Evolutionary conservation across 2,113 vertebrate genomes (phyloP), one percentile per base, ranked within the genome.

Genomic region (Poeciliopsis turrubarensis): DNA sequence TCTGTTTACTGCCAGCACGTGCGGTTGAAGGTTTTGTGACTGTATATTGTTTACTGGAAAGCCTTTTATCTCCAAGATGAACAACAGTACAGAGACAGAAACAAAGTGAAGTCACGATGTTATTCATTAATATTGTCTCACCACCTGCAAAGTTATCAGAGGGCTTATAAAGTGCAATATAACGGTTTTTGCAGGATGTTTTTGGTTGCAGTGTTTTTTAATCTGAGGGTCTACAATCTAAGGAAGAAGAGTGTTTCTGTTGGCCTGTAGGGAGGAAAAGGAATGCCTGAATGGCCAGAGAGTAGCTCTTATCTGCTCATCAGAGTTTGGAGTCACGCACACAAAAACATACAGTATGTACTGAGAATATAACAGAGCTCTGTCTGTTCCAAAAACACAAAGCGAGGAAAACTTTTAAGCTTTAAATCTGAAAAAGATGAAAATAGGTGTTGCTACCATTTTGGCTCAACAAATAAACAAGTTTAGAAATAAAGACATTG

Each of bases 201-300:
- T 14, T 25, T 54, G 22, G 51, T n/a, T 7, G 51, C 25, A 57
- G 8, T 57, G 3, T 72, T 65, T 7, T 72, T 60, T 75, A 73
- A 79, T 83, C 68, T 82, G 63, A 30, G 51, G 30, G 32, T n/a
- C 13, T 11, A 8, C 32, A 41, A 15, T 57, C 30, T 63, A 54
- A 64, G 60, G 57, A 79, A 72, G 32, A 77, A n/a, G 37, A 14
- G 2, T 57, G 63, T 79, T 66, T 79, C 69, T 31, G 63, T 86
- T 83, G 75, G 80, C 78, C 30, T 37, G 54, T 29, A 29, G 27
- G 25, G 63, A 75, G 74, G 69, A 82, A 84, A 80, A 9, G 77
- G 14, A 83, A 66, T 6, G 11, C 29, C 29, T 78, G 14, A 29
- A 65, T 71, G 2, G 32, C 14, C 34, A 3, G 51, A 63, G 12